phyloP scores from a whole-genome alignment of 2,888 invertebrate genomes.

The Lasioglossum leucozonium region DNA sequence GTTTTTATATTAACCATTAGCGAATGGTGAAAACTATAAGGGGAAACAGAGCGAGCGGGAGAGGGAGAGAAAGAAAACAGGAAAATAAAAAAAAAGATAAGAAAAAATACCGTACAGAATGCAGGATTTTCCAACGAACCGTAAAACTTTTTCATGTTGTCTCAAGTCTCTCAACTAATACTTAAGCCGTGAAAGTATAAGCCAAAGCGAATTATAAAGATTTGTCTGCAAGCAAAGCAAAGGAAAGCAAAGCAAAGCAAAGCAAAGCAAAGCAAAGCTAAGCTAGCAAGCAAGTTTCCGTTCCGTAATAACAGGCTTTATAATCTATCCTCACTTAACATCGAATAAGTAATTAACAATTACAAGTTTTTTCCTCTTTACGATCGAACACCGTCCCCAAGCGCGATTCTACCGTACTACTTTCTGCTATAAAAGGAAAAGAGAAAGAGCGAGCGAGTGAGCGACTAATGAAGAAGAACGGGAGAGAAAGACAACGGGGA shows the following conservation, averaged over 20 bases:
- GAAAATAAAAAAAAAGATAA: not conserved
- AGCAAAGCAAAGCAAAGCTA: not conserved
- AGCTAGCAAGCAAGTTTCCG: conserved; percentile 23
- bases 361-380: conserved; percentile 53
- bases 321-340: conserved; percentile 46
- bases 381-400: conserved; percentile 66
- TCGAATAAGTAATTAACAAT: conserved; percentile 22
- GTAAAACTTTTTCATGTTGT: conserved; percentile 47
- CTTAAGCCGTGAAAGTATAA: conserved; percentile 37
- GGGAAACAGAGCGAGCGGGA: not conserved
- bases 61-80: not conserved
- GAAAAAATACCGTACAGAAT: conserved; percentile 22
- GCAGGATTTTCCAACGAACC: conserved; percentile 58
- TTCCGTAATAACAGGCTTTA: conserved; percentile 27
- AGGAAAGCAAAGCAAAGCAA: not conserved
- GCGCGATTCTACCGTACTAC: conserved; percentile 44
- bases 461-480: not conserved
- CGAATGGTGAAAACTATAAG: conserved; percentile 21
- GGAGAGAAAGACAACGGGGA: conserved; percentile 1
- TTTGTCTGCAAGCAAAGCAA: conserved; percentile 2
- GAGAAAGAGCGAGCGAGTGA: not conserved
- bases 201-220: conserved; percentile 19
- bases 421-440: conserved; percentile 11
- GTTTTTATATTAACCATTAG: conserved; percentile 35
- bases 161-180: conserved; percentile 11